phyloP scores from a whole-genome alignment of 2,888 invertebrate genomes.

The Aporophyla nigra region DNA sequence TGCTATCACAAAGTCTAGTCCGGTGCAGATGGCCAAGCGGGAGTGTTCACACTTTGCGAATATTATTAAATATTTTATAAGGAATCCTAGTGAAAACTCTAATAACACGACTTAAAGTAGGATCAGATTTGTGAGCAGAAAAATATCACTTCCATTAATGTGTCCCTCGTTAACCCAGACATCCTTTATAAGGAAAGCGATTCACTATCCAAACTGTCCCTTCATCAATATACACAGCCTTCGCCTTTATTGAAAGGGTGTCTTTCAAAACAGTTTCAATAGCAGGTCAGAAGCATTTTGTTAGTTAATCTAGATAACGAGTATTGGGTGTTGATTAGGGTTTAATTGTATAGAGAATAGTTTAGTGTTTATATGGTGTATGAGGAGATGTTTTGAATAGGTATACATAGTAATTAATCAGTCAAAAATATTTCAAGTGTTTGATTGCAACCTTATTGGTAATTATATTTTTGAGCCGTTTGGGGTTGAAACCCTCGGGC shows the following conservation, averaged over 20 bases:
- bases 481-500: no score
- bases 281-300: constrained; percentile 28
- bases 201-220: constrained; percentile 52
- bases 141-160: no score
- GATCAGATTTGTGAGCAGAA: no score
- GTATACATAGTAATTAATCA: background rate
- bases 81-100: no score
- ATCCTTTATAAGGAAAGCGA: constrained; percentile 23
- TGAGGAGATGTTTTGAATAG: background rate
- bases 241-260: constrained; percentile 45
- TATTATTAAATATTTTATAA: no score
- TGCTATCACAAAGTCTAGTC: background rate
- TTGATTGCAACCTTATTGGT: no score
- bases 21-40: background rate
- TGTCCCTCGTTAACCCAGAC: constrained; percentile 1
- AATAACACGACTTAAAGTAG: no score
- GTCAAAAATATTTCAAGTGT: no score
- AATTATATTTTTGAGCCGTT: no score
- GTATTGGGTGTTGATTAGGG: constrained; percentile 50
- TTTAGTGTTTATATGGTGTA: background rate
- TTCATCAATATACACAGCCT: constrained; percentile 59
- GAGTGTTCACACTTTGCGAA: background rate
- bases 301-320: constrained; percentile 50
- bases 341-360: constrained; percentile 11
- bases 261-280: constrained; percentile 50